Percentiles rank a stretch among this genome's conserved stretches.
These are phyloP conservation scores for Gadopsis bispinosus DNA, from an alignment of 2,797 vertebrate species.

Conservation along the genomic window DNA sequence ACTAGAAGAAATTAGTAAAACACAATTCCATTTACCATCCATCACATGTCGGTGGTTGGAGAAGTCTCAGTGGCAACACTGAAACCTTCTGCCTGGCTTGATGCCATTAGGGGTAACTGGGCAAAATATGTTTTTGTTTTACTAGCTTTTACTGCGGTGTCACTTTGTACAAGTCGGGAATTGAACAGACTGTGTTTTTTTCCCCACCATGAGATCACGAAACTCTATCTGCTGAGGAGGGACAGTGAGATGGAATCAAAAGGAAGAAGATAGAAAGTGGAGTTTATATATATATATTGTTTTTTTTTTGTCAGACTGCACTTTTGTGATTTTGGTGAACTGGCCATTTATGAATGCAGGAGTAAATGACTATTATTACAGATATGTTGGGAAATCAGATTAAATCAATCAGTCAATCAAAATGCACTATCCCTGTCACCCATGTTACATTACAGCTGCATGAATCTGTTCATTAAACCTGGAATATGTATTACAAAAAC, in stretches of 20 bases:
- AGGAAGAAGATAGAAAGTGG: not conserved
- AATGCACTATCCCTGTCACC: not conserved
- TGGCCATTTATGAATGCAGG: slow-evolving; percentile 16
- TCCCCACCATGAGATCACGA: not conserved
- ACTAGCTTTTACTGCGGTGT: not conserved
- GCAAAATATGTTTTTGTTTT: not conserved
- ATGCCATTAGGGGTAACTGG: not conserved
- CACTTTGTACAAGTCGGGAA: not conserved
- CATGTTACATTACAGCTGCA: not conserved
- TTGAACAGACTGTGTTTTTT: not conserved
- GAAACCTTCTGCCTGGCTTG: not conserved
- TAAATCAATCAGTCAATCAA: not conserved
- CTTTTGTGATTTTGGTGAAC: slow-evolving; percentile 24
- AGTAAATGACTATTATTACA: not conserved
- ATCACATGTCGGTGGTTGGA: not conserved
- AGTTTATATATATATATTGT: not conserved
- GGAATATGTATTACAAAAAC: slow-evolving; percentile 28
- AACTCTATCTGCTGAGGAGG: not conserved
- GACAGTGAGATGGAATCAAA: not conserved
- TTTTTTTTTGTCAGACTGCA: not conserved
- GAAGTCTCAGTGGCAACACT: not conserved
- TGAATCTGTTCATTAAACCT: slow-evolving; percentile 41
- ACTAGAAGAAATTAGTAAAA: not conserved
- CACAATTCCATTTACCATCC: not conserved
- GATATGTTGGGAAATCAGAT: slow-evolving; percentile 9